Percentiles rank a stretch among this genome's conserved stretches.
These are phyloP conservation scores for Nothocercus nigrocapillus DNA, from an alignment of 2,113 vertebrate genomes.

Conservation along the genomic window DNA sequence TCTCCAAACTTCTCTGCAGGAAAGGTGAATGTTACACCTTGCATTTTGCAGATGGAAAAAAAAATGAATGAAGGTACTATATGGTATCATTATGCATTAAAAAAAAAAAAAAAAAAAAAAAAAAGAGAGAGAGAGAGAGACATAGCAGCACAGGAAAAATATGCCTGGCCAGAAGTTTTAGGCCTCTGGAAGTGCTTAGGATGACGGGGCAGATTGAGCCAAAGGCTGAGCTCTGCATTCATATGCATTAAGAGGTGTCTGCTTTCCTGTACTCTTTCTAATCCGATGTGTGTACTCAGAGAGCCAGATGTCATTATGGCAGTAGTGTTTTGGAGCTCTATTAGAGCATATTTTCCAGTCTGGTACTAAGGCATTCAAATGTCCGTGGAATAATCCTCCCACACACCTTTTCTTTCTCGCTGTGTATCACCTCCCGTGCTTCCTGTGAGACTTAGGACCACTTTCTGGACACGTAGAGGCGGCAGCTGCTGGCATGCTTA, in stretches of 20 bases:
- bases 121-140: background rate
- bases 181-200: background rate
- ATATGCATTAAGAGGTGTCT: background rate
- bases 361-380: background rate
- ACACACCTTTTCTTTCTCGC: background rate
- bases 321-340: background rate
- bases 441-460: background rate
- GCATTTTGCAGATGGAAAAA: background rate
- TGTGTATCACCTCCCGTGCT: background rate
- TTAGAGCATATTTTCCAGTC: background rate
- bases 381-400: background rate
- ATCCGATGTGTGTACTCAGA: background rate
- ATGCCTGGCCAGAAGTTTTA: background rate
- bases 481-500: background rate
- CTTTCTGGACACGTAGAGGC: background rate
- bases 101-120: too few relatives aligned
- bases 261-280: background rate
- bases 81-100: background rate
- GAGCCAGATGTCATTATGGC: background rate
- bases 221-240: background rate
- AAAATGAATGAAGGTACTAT: background rate
- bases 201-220: background rate
- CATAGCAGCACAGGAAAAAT: background rate
- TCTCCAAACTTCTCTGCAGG: background rate
- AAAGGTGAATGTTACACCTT: background rate